Base-by-base conservation (phyloP, 2,113 vertebrate species). In the Eurypyga helias region DNA sequence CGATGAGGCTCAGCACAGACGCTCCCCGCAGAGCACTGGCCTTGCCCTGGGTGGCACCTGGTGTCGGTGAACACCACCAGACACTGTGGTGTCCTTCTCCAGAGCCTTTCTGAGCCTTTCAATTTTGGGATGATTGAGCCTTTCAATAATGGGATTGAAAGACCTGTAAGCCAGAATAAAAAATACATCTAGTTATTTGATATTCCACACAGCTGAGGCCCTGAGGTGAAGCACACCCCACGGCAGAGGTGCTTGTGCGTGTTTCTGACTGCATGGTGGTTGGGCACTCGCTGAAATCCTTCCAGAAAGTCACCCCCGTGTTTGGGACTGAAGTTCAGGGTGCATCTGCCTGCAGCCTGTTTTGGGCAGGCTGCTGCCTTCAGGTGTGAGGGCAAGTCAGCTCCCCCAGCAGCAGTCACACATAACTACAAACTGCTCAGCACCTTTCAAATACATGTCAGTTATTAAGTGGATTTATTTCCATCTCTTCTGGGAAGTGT, bases 391-490 rank as follows among this genome's bases (percentile, higher is more conserved):
- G 80, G 80, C 58, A 78, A 83, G 51, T 80, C 75, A 67, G 48
- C n/a, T 81, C 34, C 77, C 67, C 77, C 51, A 41, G 31, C 72
- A 78, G 70, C 75, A 65, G 10, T 11, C 52, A 48, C 78, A 51
- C 48, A 72, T 13, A 66, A n/a, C 78, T 65, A 24, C 69, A 18
- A 54, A 48, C 85, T 36, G 80, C 93, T 89, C 96, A 93, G 84
- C 94, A 77, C 81, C 92, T 95, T 78, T 84, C 71, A 69, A 75
- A 91, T 80, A 31, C 60, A 19, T 65, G 81, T 66, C 83, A 65
- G 55, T 94, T 91, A 95, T 91, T 94, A 94, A 75, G 43, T 41
- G 86, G 78, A 93, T 92, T 96, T 94, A 90, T 96, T 96, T 96
- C 80, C 84, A 80, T 96, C 77, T 87, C 89, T 87, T 51, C 61